Evolutionary conservation across 1,140 invertebrate genomes (phyloP), one percentile per base, ranked within the genome.

Genomic region (Acromyrmex charruanus): DNA sequence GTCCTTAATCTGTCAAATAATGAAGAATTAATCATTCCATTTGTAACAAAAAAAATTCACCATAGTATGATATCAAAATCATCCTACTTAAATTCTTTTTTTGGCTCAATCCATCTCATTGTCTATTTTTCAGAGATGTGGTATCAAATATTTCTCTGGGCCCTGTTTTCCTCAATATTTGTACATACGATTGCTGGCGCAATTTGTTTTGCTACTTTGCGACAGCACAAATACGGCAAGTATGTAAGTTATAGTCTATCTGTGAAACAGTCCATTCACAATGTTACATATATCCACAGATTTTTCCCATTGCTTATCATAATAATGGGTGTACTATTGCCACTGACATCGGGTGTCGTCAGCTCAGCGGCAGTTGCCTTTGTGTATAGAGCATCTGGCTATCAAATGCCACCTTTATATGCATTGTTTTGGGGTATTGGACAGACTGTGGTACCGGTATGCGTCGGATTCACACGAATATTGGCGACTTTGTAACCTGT

Each of bases 121-220:
- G 6, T 61, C 44, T 49, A 74, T 77, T 97, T 97, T 96, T 94
- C 96, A 96, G 98, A 99, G 95, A 99, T 99, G 97, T 99, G 98
- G 98, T 99, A 99, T 95, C 97, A 98, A 92, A 97, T 99, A 91
- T 99, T 99, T 96, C 95, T 99, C 79, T 99, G 98, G 98, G 98
- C 98, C 21, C 96, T 99, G 90, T 98, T 99, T 94, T 99, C 98
- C 18, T 99, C 98, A 31, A 96, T 99, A 92, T 97, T 99, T 93
- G 98, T 99, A 68, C 98, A 99, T 95, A 97, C 97, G 25, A 97
- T 98, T 92, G 98, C 98, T 82, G 98, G 98, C n/a, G 94, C 98
- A 25, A 98, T 99, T 88, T 98, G 98, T 28, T 98, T 99, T 95
- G 97, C 97, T 61, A 98, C 98, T 72, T 95, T 99, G 75, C 96